Evolutionary conservation across 2,888 invertebrate genomes (phyloP).

Genomic region (Dorcus hopei): DNA sequence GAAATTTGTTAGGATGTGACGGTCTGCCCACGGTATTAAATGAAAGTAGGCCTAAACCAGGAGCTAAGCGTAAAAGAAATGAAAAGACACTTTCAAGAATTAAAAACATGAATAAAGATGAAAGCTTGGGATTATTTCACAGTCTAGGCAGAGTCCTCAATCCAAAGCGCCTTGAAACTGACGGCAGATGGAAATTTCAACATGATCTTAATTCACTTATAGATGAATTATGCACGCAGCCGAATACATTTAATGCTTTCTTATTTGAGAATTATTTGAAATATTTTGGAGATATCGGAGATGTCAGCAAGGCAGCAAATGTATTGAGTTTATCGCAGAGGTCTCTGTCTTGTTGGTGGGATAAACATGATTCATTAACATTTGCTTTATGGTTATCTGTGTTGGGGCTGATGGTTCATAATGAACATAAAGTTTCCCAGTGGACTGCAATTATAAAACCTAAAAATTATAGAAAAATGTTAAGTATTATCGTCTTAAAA

Average conservation of each 20-base stretch:
- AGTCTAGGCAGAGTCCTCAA: conserved; percentile 73
- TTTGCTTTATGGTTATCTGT: conserved; percentile 64
- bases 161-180: conserved; percentile 61
- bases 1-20: background rate
- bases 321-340: conserved; percentile 69
- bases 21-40: background rate
- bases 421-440: conserved; percentile 63
- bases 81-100: conserved; percentile 29
- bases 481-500: conserved; percentile 10
- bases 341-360: conserved; percentile 65
- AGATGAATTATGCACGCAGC: conserved; percentile 65
- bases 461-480: conserved; percentile 35
- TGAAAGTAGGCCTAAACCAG: conserved; percentile 29
- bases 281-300: conserved; percentile 66
- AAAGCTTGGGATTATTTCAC: conserved; percentile 70
- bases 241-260: conserved; percentile 64
- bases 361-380: conserved; percentile 34
- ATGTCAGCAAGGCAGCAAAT: conserved; percentile 59
- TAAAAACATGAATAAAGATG: conserved; percentile 61
- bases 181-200: conserved; percentile 50
- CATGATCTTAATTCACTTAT: conserved; percentile 66
- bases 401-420: conserved; percentile 69
- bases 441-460: conserved; percentile 71
- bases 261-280: conserved; percentile 71
- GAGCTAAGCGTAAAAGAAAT: conserved; percentile 43